phyloP scores from a whole-genome alignment of 2,113 vertebrate genomes.

The Regulus satrapa region DNA sequence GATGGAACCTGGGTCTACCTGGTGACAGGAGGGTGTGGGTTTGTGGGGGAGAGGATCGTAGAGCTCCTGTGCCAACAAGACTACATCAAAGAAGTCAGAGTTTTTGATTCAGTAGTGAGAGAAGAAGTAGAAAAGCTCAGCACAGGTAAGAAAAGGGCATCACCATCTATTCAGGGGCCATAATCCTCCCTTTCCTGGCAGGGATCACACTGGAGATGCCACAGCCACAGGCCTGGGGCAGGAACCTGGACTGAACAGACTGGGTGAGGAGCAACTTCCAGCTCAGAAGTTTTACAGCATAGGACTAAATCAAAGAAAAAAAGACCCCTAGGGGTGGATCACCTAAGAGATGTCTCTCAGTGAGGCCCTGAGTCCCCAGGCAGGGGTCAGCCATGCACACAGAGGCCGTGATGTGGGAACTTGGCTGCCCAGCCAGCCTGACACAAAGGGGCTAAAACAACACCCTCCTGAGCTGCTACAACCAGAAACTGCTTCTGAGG shows the following conservation, averaged over 20 bases:
- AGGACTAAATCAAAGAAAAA: not conserved
- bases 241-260: not conserved
- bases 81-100: constrained; percentile 49
- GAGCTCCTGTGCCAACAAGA: constrained; percentile 35
- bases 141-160: constrained; percentile 31
- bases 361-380: not conserved
- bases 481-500: not conserved
- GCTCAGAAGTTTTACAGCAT: not conserved
- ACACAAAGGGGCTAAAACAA: not conserved
- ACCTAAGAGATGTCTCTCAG: not conserved
- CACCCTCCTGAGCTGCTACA: not conserved
- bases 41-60: constrained; percentile 14
- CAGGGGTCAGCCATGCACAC: not conserved
- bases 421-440: not conserved
- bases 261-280: not conserved
- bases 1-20: constrained; percentile 6
- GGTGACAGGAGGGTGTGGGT: constrained; percentile 60
- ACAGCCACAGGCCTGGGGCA: not conserved
- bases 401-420: not conserved
- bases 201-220: not conserved
- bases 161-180: not conserved
- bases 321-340: not conserved
- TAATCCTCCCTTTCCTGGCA: not conserved
- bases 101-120: constrained; percentile 24
- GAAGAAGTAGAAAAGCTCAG: not conserved